Conservation (phyloP, 2,113 vertebrate genomes). For the Carettochelys insculpta region DNA sequence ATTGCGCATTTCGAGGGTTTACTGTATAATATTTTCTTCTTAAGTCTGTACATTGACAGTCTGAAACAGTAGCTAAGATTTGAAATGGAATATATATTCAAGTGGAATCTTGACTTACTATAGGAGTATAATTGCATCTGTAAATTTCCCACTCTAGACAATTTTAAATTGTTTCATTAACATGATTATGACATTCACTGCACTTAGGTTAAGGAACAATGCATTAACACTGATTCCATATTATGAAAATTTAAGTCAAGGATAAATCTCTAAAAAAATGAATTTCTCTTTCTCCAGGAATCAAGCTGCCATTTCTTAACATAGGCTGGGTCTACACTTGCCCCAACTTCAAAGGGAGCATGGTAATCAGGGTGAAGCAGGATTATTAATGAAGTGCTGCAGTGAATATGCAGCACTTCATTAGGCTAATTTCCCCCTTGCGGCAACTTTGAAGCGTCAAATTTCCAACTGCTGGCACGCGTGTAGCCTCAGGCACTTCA, state of each 20-base stretch:
- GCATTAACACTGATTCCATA: background rate
- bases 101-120: background rate
- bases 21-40: background rate
- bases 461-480: too few relatives aligned
- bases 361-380: too few relatives aligned
- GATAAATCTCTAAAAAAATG: too few relatives aligned
- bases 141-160: background rate
- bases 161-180: background rate
- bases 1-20: too few relatives aligned
- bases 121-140: background rate
- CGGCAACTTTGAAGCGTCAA: too few relatives aligned
- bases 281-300: background rate
- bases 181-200: background rate
- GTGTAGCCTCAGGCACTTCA: too few relatives aligned
- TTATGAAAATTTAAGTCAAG: background rate
- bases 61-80: background rate
- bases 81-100: background rate
- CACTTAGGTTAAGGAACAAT: background rate
- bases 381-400: too few relatives aligned
- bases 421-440: too few relatives aligned
- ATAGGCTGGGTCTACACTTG: too few relatives aligned
- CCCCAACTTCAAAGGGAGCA: too few relatives aligned
- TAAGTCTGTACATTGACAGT: background rate
- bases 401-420: too few relatives aligned
- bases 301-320: background rate